Conservation (phyloP, 2,113 vertebrate genomes). For the Garra rufa region DNA sequence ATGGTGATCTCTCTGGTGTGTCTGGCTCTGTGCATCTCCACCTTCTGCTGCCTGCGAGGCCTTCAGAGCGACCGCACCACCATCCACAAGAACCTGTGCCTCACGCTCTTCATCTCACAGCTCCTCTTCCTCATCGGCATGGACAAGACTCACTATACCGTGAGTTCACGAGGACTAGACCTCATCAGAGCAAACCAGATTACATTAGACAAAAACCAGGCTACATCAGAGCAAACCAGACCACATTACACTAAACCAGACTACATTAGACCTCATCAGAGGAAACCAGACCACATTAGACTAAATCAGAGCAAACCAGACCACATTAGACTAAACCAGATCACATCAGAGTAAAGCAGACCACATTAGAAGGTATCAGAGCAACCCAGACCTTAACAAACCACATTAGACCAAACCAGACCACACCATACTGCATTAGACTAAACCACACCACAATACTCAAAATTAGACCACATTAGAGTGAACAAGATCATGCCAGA, state of each 20-base stretch:
- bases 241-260: neutral
- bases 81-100: conserved; percentile 90
- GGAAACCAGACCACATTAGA: neutral
- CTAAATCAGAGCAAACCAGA: neutral
- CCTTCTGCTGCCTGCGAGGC: conserved; percentile 92
- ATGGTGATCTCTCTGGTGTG: conserved; percentile 92
- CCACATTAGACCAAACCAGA: neutral
- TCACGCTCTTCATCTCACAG: conserved; percentile 68
- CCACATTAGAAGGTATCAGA: neutral
- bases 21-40: conserved; percentile 89
- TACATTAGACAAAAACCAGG: neutral
- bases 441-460: neutral
- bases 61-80: conserved; percentile 91
- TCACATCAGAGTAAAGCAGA: neutral
- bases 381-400: neutral
- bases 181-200: neutral
- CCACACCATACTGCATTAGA: neutral
- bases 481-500: too few species aligned
- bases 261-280: neutral
- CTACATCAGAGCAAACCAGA: neutral
- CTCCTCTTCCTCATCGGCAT: conserved; percentile 80
- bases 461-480: neutral
- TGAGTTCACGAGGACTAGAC: conserved; percentile 60
- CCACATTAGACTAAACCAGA: neutral
- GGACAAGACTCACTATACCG: conserved; percentile 90